Base-by-base conservation (phyloP, 30 jellyfish, hydroid and myxozoan species). In the Sanderia malayensis region DNA sequence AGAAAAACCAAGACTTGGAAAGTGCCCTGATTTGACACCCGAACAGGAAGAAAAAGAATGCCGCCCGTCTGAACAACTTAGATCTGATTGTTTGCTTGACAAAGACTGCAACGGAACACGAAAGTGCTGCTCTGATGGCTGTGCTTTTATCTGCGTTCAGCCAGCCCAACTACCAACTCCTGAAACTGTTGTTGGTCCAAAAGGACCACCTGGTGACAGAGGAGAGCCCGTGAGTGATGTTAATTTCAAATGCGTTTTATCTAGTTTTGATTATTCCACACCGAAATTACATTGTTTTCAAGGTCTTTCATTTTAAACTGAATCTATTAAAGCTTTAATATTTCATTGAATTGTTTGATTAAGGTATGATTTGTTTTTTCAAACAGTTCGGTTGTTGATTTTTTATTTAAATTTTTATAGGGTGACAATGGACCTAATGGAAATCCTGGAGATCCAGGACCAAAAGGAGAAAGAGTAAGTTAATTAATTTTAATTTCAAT, bases 221-320 rank as follows among this genome's bases (percentile, higher is more conserved):
- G 86, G 86, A 58, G 86, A 74, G 47, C 86, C 78, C 4, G 86
- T 74, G 26, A 74, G 86, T 46, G n/a, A n/a, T n/a, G n/a, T n/a
- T n/a, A n/a, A n/a, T n/a, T n/a, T n/a, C n/a, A n/a, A n/a, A n/a
- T n/a, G n/a, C n/a, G n/a, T n/a, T n/a, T n/a, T n/a, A n/a, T n/a
- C n/a, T n/a, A n/a, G n/a, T n/a, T n/a, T n/a, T n/a, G n/a, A n/a
- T n/a, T n/a, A n/a, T n/a, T n/a, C n/a, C n/a, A n/a, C n/a, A n/a
- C n/a, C n/a, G n/a, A n/a, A n/a, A n/a, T n/a, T n/a, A n/a, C n/a
- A n/a, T n/a, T n/a, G n/a, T n/a, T n/a, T n/a, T n/a, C n/a, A n/a
- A n/a, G n/a, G n/a, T n/a, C n/a, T n/a, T n/a, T n/a, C n/a, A n/a
- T n/a, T n/a, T n/a, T n/a, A n/a, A n/a, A n/a, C n/a, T n/a, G n/a